Evolutionary conservation across 2,888 invertebrate genomes (phyloP), one percentile per base, ranked within the genome.

Genomic region (Netelia melanura): DNA sequence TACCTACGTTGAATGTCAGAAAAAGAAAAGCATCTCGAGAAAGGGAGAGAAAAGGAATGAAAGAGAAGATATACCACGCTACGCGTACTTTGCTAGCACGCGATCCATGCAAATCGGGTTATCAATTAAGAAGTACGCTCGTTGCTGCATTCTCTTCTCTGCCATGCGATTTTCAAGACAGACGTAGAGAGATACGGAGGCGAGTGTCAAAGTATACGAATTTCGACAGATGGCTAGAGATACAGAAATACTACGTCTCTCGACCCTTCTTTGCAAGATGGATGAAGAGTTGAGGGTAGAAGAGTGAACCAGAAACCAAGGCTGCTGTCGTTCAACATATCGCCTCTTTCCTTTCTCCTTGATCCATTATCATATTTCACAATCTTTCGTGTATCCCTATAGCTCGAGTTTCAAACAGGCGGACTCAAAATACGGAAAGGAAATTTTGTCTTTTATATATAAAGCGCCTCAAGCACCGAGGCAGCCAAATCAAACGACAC

Each of bases 121-220:
- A 85, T 85, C 68, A 85, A 85, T 85, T 85, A 85, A 82, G 68
- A 79, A 85, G 82, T 85, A 76, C 72, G 77, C 71, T 61, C n/a
- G 25, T 38, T 48, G 52, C 58, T 64, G 70, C 52, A 38, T 61
- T 44, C 61, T 44, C 67, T 56, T 58, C 6, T 62, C 61, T 25
- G 25, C 68, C n/a, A 38, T 1, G 10, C 21, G 21, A 48, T 23
- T 38, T 43, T 25, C 25, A 58, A 38, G 78, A 38, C 11, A 21
- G 17, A n/a, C n/a, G 21, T 30, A 5, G 23, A 21, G 56, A 14
- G 62, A 54, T 30, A 52, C 11, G n/a, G 48, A 58, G 23, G 21
- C 38, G 38, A 64, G 52, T 38, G 79, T n/a, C 30, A 71, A 79
- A 65, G 76, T 76, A 23, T 25, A 70, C 54, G 76, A 64, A 21